These are phyloP conservation scores for Galago senegalensis DNA, from an alignment of 2,797 vertebrate species.

Conservation along the genomic window DNA sequence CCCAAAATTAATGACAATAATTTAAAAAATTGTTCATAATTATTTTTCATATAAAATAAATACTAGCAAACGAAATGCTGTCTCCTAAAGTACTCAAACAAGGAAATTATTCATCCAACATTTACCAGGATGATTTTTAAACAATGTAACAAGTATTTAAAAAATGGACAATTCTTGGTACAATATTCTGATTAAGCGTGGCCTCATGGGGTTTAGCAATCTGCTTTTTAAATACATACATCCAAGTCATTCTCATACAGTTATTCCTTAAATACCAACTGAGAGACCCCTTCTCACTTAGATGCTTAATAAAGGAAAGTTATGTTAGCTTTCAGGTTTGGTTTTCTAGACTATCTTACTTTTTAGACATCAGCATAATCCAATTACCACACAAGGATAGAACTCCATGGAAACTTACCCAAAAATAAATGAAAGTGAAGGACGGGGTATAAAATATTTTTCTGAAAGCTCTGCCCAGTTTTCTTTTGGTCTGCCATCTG, in stretches of 20 bases:
- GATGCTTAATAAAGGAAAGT: background rate
- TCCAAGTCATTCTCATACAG: background rate
- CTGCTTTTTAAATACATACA: background rate
- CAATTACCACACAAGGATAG: conserved; percentile 55
- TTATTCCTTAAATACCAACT: background rate
- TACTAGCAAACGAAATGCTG: background rate
- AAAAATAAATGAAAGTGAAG: conserved; percentile 78
- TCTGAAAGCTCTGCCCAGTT: conserved; percentile 67
- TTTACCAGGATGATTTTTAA: background rate
- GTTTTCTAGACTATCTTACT: conserved; percentile 43
- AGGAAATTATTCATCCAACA: background rate
- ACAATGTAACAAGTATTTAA: background rate
- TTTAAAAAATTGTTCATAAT: background rate
- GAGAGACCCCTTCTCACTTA: background rate
- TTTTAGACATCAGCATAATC: conserved; percentile 15
- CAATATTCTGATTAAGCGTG: background rate
- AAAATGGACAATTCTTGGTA: background rate
- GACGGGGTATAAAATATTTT: conserved; percentile 60
- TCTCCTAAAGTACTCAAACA: conserved; percentile 21
- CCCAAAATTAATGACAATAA: background rate
- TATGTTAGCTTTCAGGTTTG: background rate
- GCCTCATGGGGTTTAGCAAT: background rate
- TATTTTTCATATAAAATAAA: conserved; percentile 23
- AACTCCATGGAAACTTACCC: conserved; percentile 78
- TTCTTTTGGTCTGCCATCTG: conserved; percentile 77